phyloP scores from a whole-genome alignment of 2,797 vertebrate genomes.

The Atherinosoma microstoma region DNA sequence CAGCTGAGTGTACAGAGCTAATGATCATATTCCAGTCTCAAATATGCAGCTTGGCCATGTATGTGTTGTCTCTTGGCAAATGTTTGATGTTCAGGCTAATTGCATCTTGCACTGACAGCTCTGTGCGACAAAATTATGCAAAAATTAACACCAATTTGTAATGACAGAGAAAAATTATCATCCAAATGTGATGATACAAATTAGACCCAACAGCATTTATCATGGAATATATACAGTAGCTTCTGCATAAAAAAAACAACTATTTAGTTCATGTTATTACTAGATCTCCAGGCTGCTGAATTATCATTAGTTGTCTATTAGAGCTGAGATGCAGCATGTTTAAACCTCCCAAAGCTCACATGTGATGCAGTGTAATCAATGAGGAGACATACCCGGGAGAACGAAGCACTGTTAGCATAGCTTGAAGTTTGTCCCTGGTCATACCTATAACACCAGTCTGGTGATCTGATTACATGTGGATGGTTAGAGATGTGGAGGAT shows the following conservation, averaged over 20 bases:
- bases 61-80: slow-evolving; percentile 30
- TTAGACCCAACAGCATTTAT: not conserved
- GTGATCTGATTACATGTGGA: not conserved
- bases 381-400: no score
- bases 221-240: no score
- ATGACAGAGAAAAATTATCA: slow-evolving; percentile 2
- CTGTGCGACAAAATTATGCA: slow-evolving; percentile 43
- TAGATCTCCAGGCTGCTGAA: not conserved
- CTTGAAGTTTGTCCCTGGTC: no score
- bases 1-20: not conserved
- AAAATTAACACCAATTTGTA: slow-evolving; percentile 25
- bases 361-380: no score
- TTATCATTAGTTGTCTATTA: not conserved
- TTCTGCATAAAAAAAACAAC: not conserved
- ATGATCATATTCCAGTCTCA: slow-evolving; percentile 22
- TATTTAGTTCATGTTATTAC: no score
- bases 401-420: no score
- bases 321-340: no score
- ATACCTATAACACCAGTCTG: no score
- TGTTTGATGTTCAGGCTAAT: slow-evolving; percentile 51
- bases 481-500: not conserved
- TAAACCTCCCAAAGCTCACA: no score
- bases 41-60: slow-evolving; percentile 52
- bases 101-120: slow-evolving; percentile 24
- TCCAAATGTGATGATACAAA: slow-evolving; percentile 4